Evolutionary conservation across 1,140 invertebrate species (phyloP).

Genomic region (Ephestia elutella): DNA sequence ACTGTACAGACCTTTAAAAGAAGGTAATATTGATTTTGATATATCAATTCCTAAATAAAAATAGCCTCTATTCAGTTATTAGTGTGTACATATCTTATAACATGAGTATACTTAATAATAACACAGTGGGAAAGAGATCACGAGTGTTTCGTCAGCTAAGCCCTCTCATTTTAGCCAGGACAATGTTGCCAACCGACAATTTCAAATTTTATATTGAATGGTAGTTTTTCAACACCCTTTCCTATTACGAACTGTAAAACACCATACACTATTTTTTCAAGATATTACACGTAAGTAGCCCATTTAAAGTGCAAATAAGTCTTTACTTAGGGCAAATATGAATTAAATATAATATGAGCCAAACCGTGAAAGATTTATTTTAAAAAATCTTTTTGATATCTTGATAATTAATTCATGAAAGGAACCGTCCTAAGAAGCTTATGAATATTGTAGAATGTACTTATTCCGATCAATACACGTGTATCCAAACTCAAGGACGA

Average conservation of each 20-base stretch:
- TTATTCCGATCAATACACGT: constrained; percentile 3
- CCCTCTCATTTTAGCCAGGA: constrained; percentile 52
- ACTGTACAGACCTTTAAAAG: too few species aligned
- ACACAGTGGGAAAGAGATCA: constrained; percentile 10
- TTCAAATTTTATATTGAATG: background rate
- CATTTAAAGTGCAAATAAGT: too few species aligned
- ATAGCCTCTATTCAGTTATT: background rate
- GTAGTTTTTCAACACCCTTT: background rate
- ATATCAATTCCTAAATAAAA: background rate
- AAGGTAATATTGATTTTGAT: too few species aligned
- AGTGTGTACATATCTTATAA: background rate
- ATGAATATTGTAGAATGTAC: constrained; percentile 6
- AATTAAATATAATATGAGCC: too few species aligned
- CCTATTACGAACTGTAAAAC: background rate
- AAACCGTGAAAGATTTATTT: background rate
- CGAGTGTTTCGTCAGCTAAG: constrained; percentile 4
- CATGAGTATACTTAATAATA: background rate
- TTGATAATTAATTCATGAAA: too few species aligned
- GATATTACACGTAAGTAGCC: background rate
- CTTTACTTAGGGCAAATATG: too few species aligned
- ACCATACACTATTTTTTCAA: too few species aligned
- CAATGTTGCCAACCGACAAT: constrained; percentile 4
- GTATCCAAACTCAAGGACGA: background rate
- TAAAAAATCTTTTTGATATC: background rate
- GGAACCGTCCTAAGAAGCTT: background rate